Percentiles rank a stretch among this genome's conserved stretches.
phyloP scores from a whole-genome alignment of 2,113 vertebrate genomes.

The Upupa epops region DNA sequence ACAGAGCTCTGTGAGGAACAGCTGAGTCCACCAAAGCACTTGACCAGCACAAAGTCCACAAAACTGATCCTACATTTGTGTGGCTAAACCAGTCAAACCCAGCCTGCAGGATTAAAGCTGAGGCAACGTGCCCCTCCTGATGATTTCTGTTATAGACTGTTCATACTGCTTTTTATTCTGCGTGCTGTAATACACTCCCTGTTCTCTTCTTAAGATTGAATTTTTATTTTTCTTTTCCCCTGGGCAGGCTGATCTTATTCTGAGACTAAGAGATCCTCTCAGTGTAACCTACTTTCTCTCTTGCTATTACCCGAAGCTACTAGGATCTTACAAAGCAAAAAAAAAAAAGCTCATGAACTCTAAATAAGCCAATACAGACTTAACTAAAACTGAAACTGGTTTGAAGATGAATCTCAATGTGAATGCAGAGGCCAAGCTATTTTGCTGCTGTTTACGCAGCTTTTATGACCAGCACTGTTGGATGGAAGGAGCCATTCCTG shows the following conservation, averaged over 20 bases:
- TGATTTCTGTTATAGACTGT: background rate
- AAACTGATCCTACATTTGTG: background rate
- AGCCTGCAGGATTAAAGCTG: background rate
- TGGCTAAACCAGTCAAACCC: background rate
- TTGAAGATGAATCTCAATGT: background rate
- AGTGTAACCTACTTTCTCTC: conserved; percentile 18
- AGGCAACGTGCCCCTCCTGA: background rate
- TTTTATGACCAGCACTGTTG: background rate
- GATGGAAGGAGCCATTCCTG: background rate
- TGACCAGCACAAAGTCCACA: background rate
- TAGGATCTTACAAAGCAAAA: background rate
- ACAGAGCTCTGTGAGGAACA: background rate
- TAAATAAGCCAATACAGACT: conserved; percentile 18
- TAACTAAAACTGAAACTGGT: conserved; percentile 24
- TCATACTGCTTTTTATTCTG: background rate
- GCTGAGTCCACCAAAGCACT: background rate
- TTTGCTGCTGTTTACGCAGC: background rate
- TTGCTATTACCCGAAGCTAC: background rate
- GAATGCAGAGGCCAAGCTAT: background rate
- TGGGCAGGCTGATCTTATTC: background rate
- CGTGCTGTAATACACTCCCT: background rate
- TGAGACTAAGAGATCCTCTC: background rate
- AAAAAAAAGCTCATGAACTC: background rate
- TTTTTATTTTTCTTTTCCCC: background rate
- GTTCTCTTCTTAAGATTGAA: background rate